Conservation (phyloP, 2,113 vertebrate genomes). For the Accipiter cooperii region DNA sequence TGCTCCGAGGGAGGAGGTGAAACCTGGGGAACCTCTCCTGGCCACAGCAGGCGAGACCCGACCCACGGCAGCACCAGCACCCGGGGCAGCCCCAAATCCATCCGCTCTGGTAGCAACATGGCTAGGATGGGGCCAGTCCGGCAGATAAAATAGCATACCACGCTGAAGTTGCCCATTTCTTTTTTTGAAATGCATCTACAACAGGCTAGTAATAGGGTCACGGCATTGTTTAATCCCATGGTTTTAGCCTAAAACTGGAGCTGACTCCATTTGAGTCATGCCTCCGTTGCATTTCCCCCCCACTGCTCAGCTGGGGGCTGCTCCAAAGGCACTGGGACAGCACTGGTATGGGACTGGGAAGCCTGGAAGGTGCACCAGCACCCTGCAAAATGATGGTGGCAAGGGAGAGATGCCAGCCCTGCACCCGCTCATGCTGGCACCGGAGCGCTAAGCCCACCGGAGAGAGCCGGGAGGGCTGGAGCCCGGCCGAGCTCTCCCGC, state of each 20-base stretch:
- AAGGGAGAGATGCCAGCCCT: neutral
- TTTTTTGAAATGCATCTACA: neutral
- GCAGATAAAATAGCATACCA: neutral
- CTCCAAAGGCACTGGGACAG: neutral
- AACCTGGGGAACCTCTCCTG: neutral
- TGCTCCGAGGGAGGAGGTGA: neutral
- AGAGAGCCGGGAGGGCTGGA: neutral
- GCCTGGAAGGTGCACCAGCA: neutral
- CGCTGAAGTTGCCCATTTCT: neutral
- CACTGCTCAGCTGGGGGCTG: neutral
- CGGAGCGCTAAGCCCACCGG: fast-evolving
- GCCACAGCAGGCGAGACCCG: neutral
- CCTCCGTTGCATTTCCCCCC: fast-evolving
- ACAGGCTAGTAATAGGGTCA: fast-evolving
- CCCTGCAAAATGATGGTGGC: fast-evolving
- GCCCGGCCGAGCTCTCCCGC: fast-evolving
- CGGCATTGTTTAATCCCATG: fast-evolving
- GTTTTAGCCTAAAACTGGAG: neutral
- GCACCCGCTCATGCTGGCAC: fast-evolving
- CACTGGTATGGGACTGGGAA: neutral
- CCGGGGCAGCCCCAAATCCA: neutral
- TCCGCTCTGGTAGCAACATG: neutral
- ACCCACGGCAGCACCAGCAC: neutral
- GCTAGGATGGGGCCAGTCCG: neutral
- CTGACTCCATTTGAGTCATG: neutral